Evolutionary conservation across 2,797 vertebrate genomes (phyloP).

Genomic region (Chelidonichthys spinosus): DNA sequence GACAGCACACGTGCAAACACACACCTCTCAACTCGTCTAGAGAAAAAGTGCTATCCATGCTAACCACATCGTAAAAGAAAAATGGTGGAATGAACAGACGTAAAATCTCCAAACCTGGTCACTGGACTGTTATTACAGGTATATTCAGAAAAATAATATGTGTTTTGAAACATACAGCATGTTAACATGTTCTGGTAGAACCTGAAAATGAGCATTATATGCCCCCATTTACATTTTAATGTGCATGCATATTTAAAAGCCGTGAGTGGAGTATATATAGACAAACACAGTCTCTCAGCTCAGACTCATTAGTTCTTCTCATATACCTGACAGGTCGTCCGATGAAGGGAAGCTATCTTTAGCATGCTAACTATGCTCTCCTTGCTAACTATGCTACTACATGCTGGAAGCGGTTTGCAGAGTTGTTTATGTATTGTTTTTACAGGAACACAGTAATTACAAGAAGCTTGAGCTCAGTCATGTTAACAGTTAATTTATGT

Average conservation of each 20-base stretch:
- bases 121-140: no score
- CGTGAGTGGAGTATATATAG: background rate
- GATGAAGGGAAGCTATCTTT: conserved; percentile 59
- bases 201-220: no score
- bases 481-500: background rate
- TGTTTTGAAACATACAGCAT: no score
- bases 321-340: conserved; percentile 29
- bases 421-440: no score
- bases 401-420: conserved; percentile 4
- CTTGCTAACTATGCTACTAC: conserved; percentile 40
- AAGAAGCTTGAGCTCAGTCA: no score
- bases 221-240: background rate
- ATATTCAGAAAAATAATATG: no score
- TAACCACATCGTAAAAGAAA: background rate
- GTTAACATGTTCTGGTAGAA: no score
- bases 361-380: conserved; percentile 53
- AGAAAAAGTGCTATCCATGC: background rate
- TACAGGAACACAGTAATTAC: background rate
- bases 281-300: background rate
- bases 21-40: background rate
- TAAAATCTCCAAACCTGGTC: background rate
- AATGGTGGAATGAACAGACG: background rate
- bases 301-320: conserved; percentile 47
- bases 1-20: background rate
- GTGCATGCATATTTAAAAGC: background rate